A percentile compares a stretch with the other conserved stretches of the same genome.
Evolutionary conservation across 2,113 vertebrate genomes (phyloP).

Genomic region (Periophthalmodon schlosseri): DNA sequence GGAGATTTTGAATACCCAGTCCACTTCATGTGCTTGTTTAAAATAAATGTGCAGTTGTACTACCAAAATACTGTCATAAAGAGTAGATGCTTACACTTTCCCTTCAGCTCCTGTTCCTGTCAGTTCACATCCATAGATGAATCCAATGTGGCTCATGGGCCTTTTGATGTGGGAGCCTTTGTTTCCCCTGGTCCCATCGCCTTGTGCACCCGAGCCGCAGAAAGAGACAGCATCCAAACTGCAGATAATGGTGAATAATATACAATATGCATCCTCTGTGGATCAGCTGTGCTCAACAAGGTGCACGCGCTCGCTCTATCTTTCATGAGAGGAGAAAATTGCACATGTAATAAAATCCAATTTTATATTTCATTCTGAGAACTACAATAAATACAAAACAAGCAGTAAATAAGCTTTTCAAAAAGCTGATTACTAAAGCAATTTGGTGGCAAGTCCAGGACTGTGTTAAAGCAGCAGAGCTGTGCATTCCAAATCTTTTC

Average conservation of each 20-base stretch:
- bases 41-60: background rate
- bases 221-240: conserved; percentile 59
- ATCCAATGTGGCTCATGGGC: background rate
- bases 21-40: background rate
- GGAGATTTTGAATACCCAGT: background rate
- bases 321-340: conserved; percentile 76
- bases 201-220: conserved; percentile 37
- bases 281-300: conserved; percentile 73
- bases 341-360: conserved; percentile 83
- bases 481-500: conserved; percentile 74
- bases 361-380: conserved; percentile 81
- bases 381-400: conserved; percentile 83
- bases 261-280: conserved; percentile 59
- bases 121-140: conserved; percentile 12
- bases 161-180: conserved; percentile 19
- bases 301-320: conserved; percentile 45
- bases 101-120: background rate
- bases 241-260: conserved; percentile 71
- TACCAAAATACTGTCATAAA: background rate
- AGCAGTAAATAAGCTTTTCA: conserved; percentile 85
- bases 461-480: conserved; percentile 71
- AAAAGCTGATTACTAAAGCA: conserved; percentile 84
- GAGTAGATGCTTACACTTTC: background rate
- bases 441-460: conserved; percentile 81
- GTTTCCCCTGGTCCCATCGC: conserved; percentile 26